Conservation (phyloP, 2,888 invertebrate species). For the Tachina lurida region DNA sequence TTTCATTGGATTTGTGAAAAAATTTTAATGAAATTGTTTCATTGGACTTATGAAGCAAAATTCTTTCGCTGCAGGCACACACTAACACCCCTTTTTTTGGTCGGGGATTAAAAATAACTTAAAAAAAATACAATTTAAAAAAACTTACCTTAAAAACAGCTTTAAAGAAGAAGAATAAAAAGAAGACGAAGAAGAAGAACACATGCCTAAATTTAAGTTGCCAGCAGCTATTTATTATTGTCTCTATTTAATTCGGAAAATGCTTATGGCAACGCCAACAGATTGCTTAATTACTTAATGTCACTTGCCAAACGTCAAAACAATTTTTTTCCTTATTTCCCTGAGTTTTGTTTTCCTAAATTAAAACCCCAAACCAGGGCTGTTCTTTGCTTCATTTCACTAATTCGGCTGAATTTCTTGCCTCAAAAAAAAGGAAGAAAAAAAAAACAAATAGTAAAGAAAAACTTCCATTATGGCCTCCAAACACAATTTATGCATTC, state of each 20-base stretch:
- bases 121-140: no score
- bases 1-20: no score
- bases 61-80: no score
- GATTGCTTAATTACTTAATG: conserved; percentile 5
- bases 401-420: not conserved
- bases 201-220: no score
- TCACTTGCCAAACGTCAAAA: conserved; percentile 33
- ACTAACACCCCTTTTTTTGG: no score
- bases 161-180: no score
- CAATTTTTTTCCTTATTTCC: not conserved
- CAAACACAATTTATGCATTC: conserved; percentile 10
- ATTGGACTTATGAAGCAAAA: no score
- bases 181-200: no score
- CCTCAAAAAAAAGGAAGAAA: not conserved
- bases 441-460: not conserved
- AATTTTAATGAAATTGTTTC: no score
- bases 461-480: conserved; percentile 25
- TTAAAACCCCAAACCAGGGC: not conserved
- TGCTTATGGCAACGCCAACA: not conserved
- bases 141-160: no score
- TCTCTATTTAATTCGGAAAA: not conserved
- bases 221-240: not conserved
- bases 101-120: no score
- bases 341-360: not conserved
- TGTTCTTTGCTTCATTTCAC: not conserved